Evolutionary conservation across 2,888 invertebrate species (phyloP).

Genomic region (Platerodrilus igneus): DNA sequence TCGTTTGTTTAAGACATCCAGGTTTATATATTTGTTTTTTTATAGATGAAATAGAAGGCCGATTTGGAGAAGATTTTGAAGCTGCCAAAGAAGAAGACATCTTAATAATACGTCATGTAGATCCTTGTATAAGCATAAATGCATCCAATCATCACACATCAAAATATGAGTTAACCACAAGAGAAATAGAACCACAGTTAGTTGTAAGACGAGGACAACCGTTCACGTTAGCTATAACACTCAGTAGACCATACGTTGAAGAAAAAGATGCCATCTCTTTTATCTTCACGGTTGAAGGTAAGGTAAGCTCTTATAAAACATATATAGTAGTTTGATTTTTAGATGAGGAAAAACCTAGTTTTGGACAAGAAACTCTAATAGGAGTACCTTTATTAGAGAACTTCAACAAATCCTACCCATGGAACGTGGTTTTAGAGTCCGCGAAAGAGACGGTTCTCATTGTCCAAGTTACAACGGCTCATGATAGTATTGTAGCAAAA

Average conservation of each 20-base stretch:
- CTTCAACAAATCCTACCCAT: conserved; percentile 59
- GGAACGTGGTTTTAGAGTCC: conserved; percentile 71
- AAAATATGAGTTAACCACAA: conserved; percentile 70
- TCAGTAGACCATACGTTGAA: conserved; percentile 71
- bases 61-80: too few species aligned
- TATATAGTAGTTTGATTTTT: conserved; percentile 26
- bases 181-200: conserved; percentile 54
- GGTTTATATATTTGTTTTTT: too few species aligned
- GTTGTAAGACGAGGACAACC: conserved; percentile 81
- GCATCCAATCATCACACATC: conserved; percentile 73
- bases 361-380: conserved; percentile 74
- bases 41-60: conserved; percentile 32
- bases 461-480: conserved; percentile 65
- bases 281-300: conserved; percentile 74
- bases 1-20: too few species aligned
- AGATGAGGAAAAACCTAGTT: conserved; percentile 73
- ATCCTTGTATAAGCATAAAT: conserved; percentile 70
- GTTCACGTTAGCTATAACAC: conserved; percentile 66
- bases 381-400: conserved; percentile 68
- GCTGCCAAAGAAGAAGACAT: conserved; percentile 47
- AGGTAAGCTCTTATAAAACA: conserved; percentile 24
- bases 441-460: conserved; percentile 59
- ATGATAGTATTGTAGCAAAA: conserved; percentile 70
- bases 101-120: conserved; percentile 66
- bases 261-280: conserved; percentile 75